Percentiles rank a stretch among this genome's conserved stretches.
Evolutionary conservation across 2,888 invertebrate genomes (phyloP).

Genomic region (Hemicrepidius hirtus): DNA sequence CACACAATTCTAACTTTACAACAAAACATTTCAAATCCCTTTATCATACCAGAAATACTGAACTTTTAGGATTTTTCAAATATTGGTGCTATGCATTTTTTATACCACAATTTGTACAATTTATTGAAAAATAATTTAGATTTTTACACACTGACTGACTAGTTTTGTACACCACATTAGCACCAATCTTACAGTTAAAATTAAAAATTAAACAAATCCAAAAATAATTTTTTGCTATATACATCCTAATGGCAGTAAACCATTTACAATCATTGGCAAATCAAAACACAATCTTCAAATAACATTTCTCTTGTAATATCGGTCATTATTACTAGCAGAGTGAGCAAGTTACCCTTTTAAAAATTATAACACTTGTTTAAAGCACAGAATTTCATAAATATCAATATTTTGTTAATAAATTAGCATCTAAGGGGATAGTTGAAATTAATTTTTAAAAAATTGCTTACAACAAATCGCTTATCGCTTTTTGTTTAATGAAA

Average conservation of each 20-base stretch:
- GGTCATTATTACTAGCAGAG: too few relatives aligned
- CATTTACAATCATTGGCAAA: too few relatives aligned
- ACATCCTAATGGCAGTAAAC: not conserved
- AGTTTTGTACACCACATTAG: conserved; percentile 42
- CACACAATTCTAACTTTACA: conserved; percentile 9
- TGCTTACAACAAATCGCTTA: too few relatives aligned
- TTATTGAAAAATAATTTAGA: conserved; percentile 1
- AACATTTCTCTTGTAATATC: too few relatives aligned
- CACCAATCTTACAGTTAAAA: conserved; percentile 30
- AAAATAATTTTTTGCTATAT: conserved; percentile 1
- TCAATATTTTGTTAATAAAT: not conserved
- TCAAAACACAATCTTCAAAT: too few relatives aligned
- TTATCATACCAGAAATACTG: conserved; percentile 19
- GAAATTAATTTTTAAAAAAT: too few relatives aligned
- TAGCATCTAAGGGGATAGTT: too few relatives aligned
- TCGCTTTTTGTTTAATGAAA: too few relatives aligned
- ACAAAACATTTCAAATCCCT: conserved; percentile 20
- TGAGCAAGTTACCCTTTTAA: not conserved
- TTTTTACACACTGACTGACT: conserved; percentile 27
- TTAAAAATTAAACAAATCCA: not conserved
- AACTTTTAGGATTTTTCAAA: conserved; percentile 10
- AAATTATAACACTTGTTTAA: conserved; percentile 4
- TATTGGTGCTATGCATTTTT: conserved; percentile 18
- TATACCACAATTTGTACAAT: not conserved
- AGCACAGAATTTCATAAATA: not conserved